Base-by-base conservation (phyloP, 2,797 vertebrate genomes). In the Halcyon chelicuti region DNA sequence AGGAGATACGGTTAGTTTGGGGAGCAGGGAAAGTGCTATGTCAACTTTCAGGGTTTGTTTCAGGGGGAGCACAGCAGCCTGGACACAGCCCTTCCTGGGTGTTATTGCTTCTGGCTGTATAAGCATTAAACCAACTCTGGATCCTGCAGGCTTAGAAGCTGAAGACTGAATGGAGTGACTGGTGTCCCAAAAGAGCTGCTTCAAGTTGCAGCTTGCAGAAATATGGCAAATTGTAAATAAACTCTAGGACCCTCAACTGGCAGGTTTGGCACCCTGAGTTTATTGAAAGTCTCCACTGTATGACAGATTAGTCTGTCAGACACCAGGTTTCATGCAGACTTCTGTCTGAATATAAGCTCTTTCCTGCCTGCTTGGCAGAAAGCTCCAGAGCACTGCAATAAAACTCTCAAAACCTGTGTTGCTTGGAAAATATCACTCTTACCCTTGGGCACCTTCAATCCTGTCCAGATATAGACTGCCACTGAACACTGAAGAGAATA, bases 311-410 rank as follows among this genome's bases (percentile, higher is more conserved):
- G 61, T 85, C 40, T 82, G 67, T 93, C 88, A 93, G 77, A 67
- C 20, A 89, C 37, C 61, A 80, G 52, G 61, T 77, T 90, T 82
- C 61, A 42, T 54, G 67, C 52, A 86, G 88, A 86, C 94, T 94
- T 90, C 80, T 93, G 90, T 77, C 67, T 29, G 25, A 92, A 80
- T 7, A 15, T 28, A 35, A 80, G 44, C 26, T 79, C 52, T 78
- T 90, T 81, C 55, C 71, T 94, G 71, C 63, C 49, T 93, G 42
- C 44, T 81, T 82, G 93, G 74, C 93, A 93, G 90, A 96, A 95
- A 72, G 80, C 74, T 96, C 83, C 57, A 92, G 71, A 93, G 65
- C 67, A 58, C 44, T 61, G 86, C 90, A 94, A 83, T 92, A 82
- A 94, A 96, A 82, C 0, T 49, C 54, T 91, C 73, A 95, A 88